Percentiles rank a stretch among this genome's conserved stretches.
These are phyloP conservation scores for Heliconius eleuchia DNA, from an alignment of 1,140 invertebrate genomes.

Conservation along the genomic window DNA sequence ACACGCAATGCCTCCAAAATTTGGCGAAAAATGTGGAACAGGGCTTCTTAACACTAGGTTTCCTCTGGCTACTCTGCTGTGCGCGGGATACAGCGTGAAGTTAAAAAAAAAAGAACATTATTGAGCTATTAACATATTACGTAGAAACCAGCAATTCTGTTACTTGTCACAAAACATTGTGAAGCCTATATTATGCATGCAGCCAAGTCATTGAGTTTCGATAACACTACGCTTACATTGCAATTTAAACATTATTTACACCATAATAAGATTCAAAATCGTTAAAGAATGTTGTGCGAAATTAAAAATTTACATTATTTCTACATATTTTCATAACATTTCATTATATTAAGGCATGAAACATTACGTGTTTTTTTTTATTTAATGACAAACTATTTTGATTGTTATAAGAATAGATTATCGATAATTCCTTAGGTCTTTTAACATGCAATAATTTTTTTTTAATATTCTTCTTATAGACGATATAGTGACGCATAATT, in stretches of 20 bases:
- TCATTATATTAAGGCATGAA: background rate
- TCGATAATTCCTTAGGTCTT: too few species aligned
- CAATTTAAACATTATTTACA: conserved; percentile 7
- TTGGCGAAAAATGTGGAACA: too few species aligned
- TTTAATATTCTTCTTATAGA: too few species aligned
- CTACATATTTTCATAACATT: background rate
- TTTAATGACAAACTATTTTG: background rate
- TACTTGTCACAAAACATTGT: conserved; percentile 16
- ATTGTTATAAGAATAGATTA: background rate
- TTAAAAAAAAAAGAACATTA: background rate
- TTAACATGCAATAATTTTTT: too few species aligned
- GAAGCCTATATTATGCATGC: conserved; percentile 21
- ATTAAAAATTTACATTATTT: background rate
- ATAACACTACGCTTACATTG: conserved; percentile 9
- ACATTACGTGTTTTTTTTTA: background rate
- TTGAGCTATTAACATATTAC: background rate
- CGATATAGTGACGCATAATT: too few species aligned
- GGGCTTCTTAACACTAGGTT: too few species aligned
- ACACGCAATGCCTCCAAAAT: too few species aligned
- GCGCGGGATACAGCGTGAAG: background rate
- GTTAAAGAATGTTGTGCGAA: background rate
- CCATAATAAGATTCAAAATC: background rate
- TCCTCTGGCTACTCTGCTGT: too few species aligned
- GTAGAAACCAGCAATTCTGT: background rate
- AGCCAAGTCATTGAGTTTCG: background rate